A percentile compares a stretch with the other conserved stretches of the same genome.
Conservation (phyloP, 2,113 vertebrate genomes). For the Tragelaphus buxtoni region DNA sequence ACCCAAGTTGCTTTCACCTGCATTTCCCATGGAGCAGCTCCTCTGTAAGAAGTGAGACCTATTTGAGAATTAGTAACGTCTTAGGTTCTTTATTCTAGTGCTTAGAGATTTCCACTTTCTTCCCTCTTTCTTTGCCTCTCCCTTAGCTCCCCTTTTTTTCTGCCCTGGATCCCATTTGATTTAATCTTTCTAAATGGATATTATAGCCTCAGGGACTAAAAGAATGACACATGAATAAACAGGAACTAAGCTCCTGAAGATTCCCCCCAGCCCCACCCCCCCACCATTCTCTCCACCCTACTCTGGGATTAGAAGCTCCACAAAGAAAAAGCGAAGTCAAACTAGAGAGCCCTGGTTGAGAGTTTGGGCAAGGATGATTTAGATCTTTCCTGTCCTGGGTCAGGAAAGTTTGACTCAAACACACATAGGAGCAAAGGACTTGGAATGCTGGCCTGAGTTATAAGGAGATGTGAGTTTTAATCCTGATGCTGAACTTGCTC, state of each 20-base stretch:
- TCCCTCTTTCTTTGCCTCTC: not conserved
- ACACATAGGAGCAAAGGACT: not conserved
- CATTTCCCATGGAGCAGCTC: constrained; percentile 33
- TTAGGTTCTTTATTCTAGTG: constrained; percentile 44
- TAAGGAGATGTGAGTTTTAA: not conserved
- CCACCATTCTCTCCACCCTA: not conserved
- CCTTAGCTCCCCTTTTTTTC: not conserved
- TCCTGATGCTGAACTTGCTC: not conserved
- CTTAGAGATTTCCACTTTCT: constrained; percentile 29
- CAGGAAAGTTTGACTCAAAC: not conserved
- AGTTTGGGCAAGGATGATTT: not conserved
- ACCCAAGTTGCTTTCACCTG: constrained; percentile 41
- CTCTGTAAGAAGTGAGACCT: constrained; percentile 37
- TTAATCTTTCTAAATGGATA: constrained; percentile 69
- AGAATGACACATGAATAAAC: constrained; percentile 40
- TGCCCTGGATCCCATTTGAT: not conserved
- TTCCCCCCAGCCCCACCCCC: not conserved
- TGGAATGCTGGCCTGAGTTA: not conserved
- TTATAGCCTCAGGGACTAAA: constrained; percentile 16
- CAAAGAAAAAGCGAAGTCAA: not conserved
- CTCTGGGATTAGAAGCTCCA: not conserved
- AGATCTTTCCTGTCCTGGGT: not conserved
- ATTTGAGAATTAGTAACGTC: constrained; percentile 50
- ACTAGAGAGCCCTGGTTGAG: not conserved
- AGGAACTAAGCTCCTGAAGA: constrained; percentile 46